Conservation (phyloP, 2,888 invertebrate species). For the Limnephilus auricula region DNA sequence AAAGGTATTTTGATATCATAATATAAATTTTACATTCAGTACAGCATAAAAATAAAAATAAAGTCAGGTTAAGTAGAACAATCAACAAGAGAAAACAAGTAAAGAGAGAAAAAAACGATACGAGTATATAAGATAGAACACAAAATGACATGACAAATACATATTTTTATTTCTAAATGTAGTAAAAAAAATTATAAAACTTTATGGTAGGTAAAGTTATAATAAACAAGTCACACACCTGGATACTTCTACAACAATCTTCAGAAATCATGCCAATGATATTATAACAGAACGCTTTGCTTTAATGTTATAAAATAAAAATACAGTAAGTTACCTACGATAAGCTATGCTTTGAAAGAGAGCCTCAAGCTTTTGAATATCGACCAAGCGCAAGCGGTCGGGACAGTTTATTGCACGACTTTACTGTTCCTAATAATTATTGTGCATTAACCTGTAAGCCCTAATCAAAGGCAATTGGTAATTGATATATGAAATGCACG, state of each 20-base stretch:
- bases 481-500: conserved; percentile 21
- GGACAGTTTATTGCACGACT: conserved; percentile 19
- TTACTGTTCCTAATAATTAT: conserved; percentile 25
- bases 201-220: background rate
- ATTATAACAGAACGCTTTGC: background rate
- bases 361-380: background rate
- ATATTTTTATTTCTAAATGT: no score
- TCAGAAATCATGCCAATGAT: background rate
- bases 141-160: no score
- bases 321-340: background rate
- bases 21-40: no score
- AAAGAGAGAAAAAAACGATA: no score
- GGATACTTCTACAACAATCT: background rate
- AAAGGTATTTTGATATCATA: no score
- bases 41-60: no score
- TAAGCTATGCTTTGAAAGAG: background rate
- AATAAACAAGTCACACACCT: background rate
- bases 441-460: conserved; percentile 22
- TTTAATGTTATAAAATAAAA: background rate
- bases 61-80: no score
- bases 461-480: conserved; percentile 36
- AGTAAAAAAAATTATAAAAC: no score
- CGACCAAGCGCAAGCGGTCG: background rate
- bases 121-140: no score
- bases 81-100: no score